A percentile compares a stretch with the other conserved stretches of the same genome.
Conservation (phyloP, 1,140 invertebrate species). For the roundworm (Caenorhabditis elegans) region DNA sequence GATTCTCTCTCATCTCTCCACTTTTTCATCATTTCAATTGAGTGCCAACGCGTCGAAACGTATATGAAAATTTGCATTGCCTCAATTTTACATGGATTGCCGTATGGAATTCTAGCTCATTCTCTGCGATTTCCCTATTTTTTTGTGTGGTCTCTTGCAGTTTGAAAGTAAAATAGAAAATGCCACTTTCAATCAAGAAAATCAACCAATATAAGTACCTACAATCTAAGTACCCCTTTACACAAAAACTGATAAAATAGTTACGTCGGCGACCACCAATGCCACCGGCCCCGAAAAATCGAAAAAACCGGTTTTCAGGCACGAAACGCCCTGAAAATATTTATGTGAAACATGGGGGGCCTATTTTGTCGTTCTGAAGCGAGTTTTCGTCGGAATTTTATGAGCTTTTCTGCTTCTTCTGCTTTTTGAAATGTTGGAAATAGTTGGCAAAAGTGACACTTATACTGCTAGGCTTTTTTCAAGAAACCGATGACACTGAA, state of each 20-base stretch:
- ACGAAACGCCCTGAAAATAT: conserved; percentile 22
- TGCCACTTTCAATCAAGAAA: conserved; percentile 4
- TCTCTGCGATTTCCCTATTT: no score
- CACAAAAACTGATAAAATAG: conserved; percentile 25
- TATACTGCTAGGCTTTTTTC: background rate
- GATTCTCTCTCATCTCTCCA: background rate
- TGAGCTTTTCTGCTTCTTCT: background rate
- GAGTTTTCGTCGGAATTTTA: background rate
- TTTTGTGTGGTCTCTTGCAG: background rate
- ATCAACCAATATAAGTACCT: background rate
- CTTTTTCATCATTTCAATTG: background rate
- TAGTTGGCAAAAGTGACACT: background rate
- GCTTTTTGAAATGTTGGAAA: background rate
- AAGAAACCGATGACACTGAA: no score
- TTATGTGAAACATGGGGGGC: background rate
- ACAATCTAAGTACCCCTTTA: background rate
- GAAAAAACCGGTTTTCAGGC: conserved; percentile 2
- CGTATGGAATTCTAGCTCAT: no score
- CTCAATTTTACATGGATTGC: no score
- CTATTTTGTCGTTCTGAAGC: background rate
- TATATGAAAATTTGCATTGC: no score
- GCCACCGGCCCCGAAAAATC: background rate
- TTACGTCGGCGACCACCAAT: background rate
- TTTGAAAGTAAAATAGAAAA: background rate
- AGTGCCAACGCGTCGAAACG: no score